Conservation (phyloP, 2,113 vertebrate species). For the Eretmochelys imbricata region DNA sequence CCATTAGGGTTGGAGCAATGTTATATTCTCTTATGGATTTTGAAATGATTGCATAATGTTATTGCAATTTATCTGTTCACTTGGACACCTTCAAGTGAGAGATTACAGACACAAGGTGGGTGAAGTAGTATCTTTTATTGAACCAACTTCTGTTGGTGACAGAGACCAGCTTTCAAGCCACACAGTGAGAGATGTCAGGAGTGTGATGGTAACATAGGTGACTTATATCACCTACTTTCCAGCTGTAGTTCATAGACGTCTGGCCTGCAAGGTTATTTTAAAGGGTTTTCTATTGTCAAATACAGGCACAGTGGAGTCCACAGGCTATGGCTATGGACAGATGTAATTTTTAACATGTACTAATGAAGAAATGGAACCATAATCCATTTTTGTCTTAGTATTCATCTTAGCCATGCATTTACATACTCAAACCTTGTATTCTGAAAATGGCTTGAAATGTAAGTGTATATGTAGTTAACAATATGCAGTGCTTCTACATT, state of each 20-base stretch:
- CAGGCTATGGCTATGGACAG: conserved; percentile 31
- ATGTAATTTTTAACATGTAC: conserved; percentile 38
- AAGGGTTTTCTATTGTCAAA: conserved; percentile 27
- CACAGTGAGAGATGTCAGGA: neutral
- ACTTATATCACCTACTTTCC: neutral
- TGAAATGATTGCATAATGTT: neutral
- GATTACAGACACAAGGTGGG: neutral
- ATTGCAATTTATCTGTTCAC: neutral
- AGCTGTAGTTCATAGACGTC: conserved; percentile 21
- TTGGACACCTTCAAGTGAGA: neutral
- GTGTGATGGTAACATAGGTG: accelerated
- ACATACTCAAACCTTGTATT: neutral
- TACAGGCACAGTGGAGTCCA: neutral
- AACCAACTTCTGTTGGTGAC: neutral
- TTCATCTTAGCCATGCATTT: neutral
- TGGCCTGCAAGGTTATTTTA: neutral
- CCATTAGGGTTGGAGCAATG: neutral
- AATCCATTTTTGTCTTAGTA: conserved; percentile 23
- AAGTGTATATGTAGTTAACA: conserved; percentile 3
- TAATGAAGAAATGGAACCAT: neutral
- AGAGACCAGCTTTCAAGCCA: neutral
- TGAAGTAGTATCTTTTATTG: neutral
- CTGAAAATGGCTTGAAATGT: conserved; percentile 1
- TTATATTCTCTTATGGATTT: neutral
- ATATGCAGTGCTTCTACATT: conserved; percentile 27